Percentiles rank a stretch among this genome's conserved stretches.
phyloP scores from a whole-genome alignment of 1,140 invertebrate genomes.

The Aplysia californica region DNA sequence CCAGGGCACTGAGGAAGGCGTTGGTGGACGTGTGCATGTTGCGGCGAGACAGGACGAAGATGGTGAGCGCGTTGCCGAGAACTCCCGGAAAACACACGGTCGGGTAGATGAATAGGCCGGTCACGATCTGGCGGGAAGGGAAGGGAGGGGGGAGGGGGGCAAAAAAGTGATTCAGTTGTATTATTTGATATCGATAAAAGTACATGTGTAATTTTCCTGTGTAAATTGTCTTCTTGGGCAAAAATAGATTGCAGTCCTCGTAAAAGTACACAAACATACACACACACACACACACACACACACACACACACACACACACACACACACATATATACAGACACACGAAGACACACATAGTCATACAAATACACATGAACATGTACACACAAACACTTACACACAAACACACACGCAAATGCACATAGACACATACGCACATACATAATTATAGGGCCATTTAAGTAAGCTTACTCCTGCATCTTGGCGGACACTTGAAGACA shows the following conservation, averaged over 20 bases:
- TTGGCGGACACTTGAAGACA: too few species aligned
- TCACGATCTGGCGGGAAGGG: conserved; percentile 43
- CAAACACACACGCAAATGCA: too few species aligned
- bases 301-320: conserved; percentile 5
- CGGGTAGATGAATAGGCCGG: conserved; percentile 74
- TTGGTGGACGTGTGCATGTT: conserved; percentile 82
- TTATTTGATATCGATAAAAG: neutral
- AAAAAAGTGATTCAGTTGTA: too few species aligned
- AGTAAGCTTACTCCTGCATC: too few species aligned
- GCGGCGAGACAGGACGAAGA: conserved; percentile 78
- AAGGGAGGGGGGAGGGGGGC: too few species aligned
- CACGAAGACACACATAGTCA: too few species aligned
- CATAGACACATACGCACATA: too few species aligned
- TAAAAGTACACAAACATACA: neutral
- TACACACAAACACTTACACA: too few species aligned
- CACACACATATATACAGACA: too few species aligned
- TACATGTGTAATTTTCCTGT: neutral
- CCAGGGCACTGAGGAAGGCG: conserved; percentile 79
- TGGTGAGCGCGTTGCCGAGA: conserved; percentile 78
- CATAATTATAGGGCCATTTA: too few species aligned
- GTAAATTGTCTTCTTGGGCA: neutral
- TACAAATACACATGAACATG: too few species aligned
- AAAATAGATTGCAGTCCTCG: neutral
- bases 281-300: neutral
- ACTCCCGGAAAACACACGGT: conserved; percentile 78